phyloP scores from a whole-genome alignment of 2,113 vertebrate species.

The Seriola dumerili region DNA sequence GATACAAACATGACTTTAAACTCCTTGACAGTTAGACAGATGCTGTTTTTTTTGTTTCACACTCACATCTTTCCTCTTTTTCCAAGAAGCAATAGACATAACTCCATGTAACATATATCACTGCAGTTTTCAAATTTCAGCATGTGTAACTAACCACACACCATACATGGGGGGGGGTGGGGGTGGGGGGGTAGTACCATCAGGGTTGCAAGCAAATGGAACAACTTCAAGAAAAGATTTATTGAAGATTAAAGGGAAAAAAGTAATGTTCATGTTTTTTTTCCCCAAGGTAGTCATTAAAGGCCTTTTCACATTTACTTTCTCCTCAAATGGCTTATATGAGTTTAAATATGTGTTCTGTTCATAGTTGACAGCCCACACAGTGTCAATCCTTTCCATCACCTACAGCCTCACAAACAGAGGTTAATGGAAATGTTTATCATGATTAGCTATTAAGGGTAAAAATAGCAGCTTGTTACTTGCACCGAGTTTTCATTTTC shows the following conservation, averaged over 20 bases:
- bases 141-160: background rate
- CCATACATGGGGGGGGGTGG: background rate
- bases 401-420: slow-evolving; percentile 24
- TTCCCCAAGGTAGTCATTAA: background rate
- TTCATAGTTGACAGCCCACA: slow-evolving; percentile 6
- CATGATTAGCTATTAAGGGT: slow-evolving; percentile 52
- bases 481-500: background rate
- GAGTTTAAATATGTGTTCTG: background rate
- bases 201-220: background rate
- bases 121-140: background rate
- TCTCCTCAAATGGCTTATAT: background rate
- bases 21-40: background rate
- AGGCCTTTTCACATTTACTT: background rate
- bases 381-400: slow-evolving; percentile 14
- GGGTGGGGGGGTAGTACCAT: background rate
- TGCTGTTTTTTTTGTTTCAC: slow-evolving; percentile 1
- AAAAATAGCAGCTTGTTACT: slow-evolving; percentile 8
- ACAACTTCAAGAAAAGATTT: background rate
- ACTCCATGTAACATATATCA: background rate
- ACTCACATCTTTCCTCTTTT: background rate
- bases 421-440: slow-evolving; percentile 63
- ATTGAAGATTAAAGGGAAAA: too few species aligned
- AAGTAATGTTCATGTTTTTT: background rate
- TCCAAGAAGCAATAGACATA: background rate
- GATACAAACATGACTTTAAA: background rate